Conservation (phyloP, 1,140 invertebrate species). For the Heterodera schachtii region DNA sequence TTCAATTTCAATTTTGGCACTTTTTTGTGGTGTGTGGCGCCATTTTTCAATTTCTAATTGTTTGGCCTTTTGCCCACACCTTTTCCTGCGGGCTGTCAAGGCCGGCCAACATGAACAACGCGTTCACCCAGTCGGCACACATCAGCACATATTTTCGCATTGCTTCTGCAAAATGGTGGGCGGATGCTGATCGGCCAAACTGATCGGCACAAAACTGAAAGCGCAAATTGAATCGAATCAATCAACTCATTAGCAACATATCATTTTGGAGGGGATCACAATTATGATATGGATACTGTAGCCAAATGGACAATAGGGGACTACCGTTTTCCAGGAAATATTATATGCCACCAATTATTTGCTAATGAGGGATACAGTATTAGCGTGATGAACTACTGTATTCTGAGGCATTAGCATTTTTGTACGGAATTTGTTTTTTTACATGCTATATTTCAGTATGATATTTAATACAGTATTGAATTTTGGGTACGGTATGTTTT, state of each 20-base stretch:
- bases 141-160: slow-evolving; percentile 57
- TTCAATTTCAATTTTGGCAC: background rate
- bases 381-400: too few species aligned
- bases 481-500: too few species aligned
- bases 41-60: background rate
- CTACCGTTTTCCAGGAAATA: too few species aligned
- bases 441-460: too few species aligned
- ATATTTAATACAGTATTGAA: too few species aligned
- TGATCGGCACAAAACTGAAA: slow-evolving; percentile 14
- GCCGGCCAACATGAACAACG: slow-evolving; percentile 53
- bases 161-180: slow-evolving; percentile 53
- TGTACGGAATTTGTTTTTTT: too few species aligned
- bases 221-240: background rate
- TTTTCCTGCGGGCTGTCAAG: slow-evolving; percentile 51
- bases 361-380: too few species aligned
- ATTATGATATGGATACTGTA: background rate
- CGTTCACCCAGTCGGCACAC: slow-evolving; percentile 60
- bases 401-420: too few species aligned
- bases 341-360: too few species aligned
- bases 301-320: too few species aligned
- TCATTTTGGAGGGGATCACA: background rate
- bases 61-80: slow-evolving; percentile 28
- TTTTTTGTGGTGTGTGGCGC: too few species aligned
- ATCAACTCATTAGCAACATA: too few species aligned
- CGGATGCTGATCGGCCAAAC: slow-evolving; percentile 13